Conservation (phyloP, 1,140 invertebrate species). For the Hesperophylax magnus region DNA sequence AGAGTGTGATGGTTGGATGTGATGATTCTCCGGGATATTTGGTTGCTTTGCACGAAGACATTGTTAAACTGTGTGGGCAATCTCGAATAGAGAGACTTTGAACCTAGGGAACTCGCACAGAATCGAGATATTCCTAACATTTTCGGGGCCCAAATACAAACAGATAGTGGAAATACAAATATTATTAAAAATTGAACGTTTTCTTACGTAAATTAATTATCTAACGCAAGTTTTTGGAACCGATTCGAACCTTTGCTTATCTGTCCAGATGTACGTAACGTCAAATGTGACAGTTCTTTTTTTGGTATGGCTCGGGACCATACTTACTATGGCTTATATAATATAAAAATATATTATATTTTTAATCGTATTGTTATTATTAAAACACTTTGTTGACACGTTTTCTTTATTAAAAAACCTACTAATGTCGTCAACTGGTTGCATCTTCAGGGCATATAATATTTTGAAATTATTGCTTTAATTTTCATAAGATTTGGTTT, state of each 20-base stretch:
- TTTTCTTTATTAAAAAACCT: too few relatives aligned
- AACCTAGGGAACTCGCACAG: constrained; percentile 1
- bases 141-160: background rate
- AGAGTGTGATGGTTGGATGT: background rate
- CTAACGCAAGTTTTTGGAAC: background rate
- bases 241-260: too few relatives aligned
- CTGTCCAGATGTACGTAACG: background rate
- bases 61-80: constrained; percentile 2
- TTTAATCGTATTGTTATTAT: too few relatives aligned
- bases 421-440: too few relatives aligned
- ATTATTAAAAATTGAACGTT: background rate
- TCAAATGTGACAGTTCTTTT: constrained; percentile 1
- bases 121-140: constrained; percentile 44
- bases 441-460: too few relatives aligned
- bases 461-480: too few relatives aligned
- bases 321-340: too few relatives aligned
- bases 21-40: constrained; percentile 15
- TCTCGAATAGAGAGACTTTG: constrained; percentile 37
- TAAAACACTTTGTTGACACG: too few relatives aligned
- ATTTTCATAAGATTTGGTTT: too few relatives aligned
- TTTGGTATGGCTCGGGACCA: too few relatives aligned
- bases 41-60: constrained; percentile 11
- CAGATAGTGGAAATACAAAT: background rate
- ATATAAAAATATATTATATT: too few relatives aligned
- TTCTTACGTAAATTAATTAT: constrained; percentile 2